Conservation (phyloP, 2,797 vertebrate genomes). For the Acomys russatus region DNA sequence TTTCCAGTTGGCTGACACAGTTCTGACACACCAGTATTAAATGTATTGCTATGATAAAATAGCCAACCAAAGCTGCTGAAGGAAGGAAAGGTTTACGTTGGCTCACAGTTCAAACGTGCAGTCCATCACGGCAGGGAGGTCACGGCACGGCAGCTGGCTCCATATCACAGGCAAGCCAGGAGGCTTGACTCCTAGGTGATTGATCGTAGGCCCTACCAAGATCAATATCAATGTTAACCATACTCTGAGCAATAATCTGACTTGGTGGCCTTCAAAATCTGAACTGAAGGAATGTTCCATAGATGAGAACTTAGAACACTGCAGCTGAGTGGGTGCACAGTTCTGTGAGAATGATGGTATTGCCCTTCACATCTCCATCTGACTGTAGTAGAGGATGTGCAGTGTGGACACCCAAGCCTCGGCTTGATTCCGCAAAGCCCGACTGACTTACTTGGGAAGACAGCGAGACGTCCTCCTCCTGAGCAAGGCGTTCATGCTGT, state of each 20-base stretch:
- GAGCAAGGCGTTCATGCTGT: not conserved
- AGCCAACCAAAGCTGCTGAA: not conserved
- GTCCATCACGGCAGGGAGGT: not conserved
- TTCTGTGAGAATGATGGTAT: not conserved
- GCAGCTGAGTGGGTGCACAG: not conserved
- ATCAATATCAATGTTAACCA: not conserved
- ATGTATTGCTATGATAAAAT: not conserved
- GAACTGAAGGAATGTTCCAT: not conserved
- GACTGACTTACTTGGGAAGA: slow-evolving; percentile 26
- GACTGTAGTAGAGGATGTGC: not conserved
- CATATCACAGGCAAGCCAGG: no score
- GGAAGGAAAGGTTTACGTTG: not conserved
- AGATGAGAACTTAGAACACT: not conserved
- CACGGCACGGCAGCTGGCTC: not conserved
- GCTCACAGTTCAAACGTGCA: not conserved
- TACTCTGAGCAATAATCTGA: not conserved
- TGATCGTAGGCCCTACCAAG: not conserved
- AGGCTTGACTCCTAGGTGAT: not conserved
- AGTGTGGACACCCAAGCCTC: not conserved
- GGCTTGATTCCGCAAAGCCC: not conserved
- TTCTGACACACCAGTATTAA: not conserved
- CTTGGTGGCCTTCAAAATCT: not conserved
- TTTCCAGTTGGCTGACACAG: not conserved
- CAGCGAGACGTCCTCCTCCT: not conserved
- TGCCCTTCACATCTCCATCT: not conserved